A percentile compares a stretch with the other conserved stretches of the same genome.
Evolutionary conservation across 2,113 vertebrate genomes (phyloP).

Genomic region (Ramphastos sulfuratus): DNA sequence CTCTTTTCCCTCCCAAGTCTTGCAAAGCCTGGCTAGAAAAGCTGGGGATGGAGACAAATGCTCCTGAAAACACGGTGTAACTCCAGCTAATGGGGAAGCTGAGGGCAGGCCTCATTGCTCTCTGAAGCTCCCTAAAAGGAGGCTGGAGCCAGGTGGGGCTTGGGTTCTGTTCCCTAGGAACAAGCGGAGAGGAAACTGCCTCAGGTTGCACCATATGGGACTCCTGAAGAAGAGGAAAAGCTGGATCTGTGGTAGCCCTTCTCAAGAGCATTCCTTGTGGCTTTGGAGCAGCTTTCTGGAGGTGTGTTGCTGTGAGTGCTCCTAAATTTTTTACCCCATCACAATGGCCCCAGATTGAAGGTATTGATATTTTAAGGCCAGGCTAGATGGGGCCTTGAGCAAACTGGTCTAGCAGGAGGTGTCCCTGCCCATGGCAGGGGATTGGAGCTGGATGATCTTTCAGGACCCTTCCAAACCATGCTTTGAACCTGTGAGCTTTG

Average conservation of each 20-base stretch:
- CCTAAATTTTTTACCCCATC: not conserved
- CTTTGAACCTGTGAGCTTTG: not conserved
- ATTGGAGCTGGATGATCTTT: no score
- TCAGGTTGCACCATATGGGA: no score
- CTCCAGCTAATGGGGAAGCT: not conserved
- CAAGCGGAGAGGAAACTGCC: no score
- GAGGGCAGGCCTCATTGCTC: no score
- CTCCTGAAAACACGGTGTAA: constrained; percentile 40
- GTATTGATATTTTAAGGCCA: not conserved
- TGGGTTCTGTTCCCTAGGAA: no score
- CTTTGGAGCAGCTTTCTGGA: not conserved
- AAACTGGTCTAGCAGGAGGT: no score
- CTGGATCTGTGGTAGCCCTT: not conserved
- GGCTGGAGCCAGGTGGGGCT: no score
- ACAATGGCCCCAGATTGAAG: not conserved
- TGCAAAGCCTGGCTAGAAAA: constrained; percentile 37
- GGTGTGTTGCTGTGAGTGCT: not conserved
- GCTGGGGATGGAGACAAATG: constrained; percentile 33
- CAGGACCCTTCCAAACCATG: no score
- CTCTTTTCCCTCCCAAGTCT: not conserved
- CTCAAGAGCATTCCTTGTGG: not conserved
- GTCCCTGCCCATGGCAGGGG: no score
- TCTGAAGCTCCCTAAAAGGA: no score
- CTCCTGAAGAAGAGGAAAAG: not conserved
- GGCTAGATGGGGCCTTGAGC: no score